These are phyloP conservation scores for Acrobasis suavella DNA, from an alignment of 2,888 invertebrate genomes.

Conservation along the genomic window DNA sequence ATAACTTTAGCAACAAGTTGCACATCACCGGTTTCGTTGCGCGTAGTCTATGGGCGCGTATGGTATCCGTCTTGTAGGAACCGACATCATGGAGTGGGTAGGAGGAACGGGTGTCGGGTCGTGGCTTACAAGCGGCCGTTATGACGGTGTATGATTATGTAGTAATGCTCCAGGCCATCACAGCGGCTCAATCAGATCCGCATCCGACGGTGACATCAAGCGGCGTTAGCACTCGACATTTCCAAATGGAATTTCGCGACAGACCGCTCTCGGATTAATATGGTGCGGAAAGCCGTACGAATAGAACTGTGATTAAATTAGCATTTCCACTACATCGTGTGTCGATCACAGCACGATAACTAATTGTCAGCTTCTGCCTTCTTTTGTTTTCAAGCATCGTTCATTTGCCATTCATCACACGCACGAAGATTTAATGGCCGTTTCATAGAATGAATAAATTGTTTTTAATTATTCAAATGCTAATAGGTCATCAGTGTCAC, in stretches of 20 bases:
- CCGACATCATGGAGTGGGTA: no score
- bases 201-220: constrained; percentile 53
- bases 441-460: constrained; percentile 5
- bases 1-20: no score
- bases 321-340: constrained; percentile 49
- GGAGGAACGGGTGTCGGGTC: no score
- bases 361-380: constrained; percentile 32
- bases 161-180: no score
- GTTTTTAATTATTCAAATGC: constrained; percentile 10
- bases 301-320: constrained; percentile 59
- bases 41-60: no score
- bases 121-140: no score
- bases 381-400: constrained; percentile 23
- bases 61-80: no score
- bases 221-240: constrained; percentile 51
- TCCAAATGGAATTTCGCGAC: constrained; percentile 67
- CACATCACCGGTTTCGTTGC: no score
- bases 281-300: constrained; percentile 53
- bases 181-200: constrained; percentile 54
- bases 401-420: constrained; percentile 26
- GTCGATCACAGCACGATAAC: constrained; percentile 35
- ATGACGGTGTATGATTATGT: no score
- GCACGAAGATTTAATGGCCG: constrained; percentile 14
- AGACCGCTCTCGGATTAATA: constrained; percentile 61
- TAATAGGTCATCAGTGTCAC: constrained; percentile 10